phyloP scores from a whole-genome alignment of 2,797 vertebrate genomes.

The Mastacembelus armatus region DNA sequence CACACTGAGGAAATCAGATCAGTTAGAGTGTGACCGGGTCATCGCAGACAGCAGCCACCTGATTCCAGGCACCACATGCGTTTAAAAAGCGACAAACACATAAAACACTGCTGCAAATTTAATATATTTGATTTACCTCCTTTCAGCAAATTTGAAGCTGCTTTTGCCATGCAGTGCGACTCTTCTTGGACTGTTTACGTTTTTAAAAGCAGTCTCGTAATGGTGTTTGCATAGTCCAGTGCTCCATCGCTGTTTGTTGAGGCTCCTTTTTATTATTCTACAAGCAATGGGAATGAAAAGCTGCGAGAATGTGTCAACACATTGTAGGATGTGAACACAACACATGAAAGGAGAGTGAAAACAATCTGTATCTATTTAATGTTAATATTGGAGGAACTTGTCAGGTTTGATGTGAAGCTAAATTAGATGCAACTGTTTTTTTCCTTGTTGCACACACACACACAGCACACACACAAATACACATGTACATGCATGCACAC shows the following conservation, averaged over 20 bases:
- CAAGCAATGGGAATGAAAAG: conserved; percentile 32
- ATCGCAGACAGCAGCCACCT: conserved; percentile 42
- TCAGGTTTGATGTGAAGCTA: conserved; percentile 48
- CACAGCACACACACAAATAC: conserved; percentile 2
- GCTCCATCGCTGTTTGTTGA: conserved; percentile 24
- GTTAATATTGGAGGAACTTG: conserved; percentile 54
- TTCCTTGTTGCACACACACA: too few species aligned
- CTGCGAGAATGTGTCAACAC: conserved; percentile 43
- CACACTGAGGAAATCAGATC: conserved; percentile 43
- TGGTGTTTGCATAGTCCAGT: neutral
- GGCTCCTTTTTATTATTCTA: conserved; percentile 19
- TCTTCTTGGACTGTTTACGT: neutral
- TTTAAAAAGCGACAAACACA: conserved; percentile 4
- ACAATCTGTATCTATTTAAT: conserved; percentile 51
- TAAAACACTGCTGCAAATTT: neutral
- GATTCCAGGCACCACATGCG: conserved; percentile 26
- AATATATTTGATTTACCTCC: neutral
- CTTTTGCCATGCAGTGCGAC: neutral
- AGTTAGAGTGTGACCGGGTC: conserved; percentile 44
- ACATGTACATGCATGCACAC: conserved; percentile 11
- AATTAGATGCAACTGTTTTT: conserved; percentile 19
- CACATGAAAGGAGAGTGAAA: conserved; percentile 41
- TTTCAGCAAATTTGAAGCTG: neutral
- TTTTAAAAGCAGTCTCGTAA: conserved; percentile 6
- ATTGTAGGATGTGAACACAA: conserved; percentile 20